Evolutionary conservation across 2,113 vertebrate species (phyloP), one percentile per base, ranked within the genome.

Genomic region (Tachycineta bicolor): DNA sequence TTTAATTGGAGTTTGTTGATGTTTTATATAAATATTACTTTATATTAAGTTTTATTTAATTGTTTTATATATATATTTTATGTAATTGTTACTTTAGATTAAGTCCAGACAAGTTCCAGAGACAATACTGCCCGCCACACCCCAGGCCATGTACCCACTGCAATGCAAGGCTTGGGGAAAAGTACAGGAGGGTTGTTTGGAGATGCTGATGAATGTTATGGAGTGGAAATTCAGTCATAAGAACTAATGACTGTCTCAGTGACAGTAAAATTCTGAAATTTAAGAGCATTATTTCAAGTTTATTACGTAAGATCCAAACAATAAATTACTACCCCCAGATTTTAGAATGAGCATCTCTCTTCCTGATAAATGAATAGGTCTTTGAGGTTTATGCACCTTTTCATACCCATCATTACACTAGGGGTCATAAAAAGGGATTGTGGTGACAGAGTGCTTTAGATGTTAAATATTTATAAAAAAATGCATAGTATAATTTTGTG

Each of bases 301-400:
- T 97, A 97, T 97, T 97, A 87, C 73, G 73, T 87, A 96, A 85
- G 82, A 96, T 82, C 92, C 82, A 97, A 97, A 96, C 89, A 96
- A 94, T 97, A 94, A 97, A 97, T 96, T 90, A 96, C 78, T 82
- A 76, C 28, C 53, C 74, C 71, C 76, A 89, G 84, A 94, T 97
- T 96, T 96, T 39, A 90, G 87, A 96, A 93, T 81, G 76, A 86
- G 55, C 90, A 87, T 76, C 67, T 87, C 83, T 97, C 87, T 94
- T 88, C 71, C 64, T 97, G 96, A 97, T 90, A 95, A 96, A 97
- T 97, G 88, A 97, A 90, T 68, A 93, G 89, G 88, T 93, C 94
- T 96, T 95, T 93, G 93, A 95, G 56, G 93, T 97, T 96, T 97
- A 97, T 97, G 94, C 96, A 94, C 83, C 95, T 97, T 97, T 97